Percentiles rank a stretch among this genome's conserved stretches.
phyloP scores from a whole-genome alignment of 2,888 invertebrate genomes.

The Drosophila prolongata region DNA sequence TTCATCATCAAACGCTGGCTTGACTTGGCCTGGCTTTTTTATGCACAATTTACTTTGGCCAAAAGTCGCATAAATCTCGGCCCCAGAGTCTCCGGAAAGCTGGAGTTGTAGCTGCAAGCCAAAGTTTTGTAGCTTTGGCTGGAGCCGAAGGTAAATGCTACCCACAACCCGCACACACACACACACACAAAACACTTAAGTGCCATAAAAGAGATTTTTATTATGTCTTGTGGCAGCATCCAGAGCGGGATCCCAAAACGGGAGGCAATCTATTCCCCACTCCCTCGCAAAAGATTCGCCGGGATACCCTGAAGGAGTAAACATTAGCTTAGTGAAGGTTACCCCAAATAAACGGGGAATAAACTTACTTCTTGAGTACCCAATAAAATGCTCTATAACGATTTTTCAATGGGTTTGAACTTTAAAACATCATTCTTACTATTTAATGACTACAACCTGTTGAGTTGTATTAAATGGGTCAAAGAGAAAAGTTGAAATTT shows the following conservation, averaged over 20 bases:
- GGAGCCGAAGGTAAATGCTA: conserved; percentile 67
- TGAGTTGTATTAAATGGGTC: too few species aligned
- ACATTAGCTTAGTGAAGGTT: conserved; percentile 36
- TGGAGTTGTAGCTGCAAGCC: conserved; percentile 15
- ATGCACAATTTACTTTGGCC: conserved; percentile 80
- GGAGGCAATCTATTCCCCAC: conserved; percentile 41
- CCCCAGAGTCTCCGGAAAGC: conserved; percentile 35
- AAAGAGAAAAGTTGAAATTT: too few species aligned
- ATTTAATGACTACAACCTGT: neutral
- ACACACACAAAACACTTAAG: conserved; percentile 77
- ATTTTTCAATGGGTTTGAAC: neutral
- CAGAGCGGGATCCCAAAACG: conserved; percentile 33
- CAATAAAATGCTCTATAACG: conserved; percentile 19
- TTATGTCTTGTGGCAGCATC: conserved; percentile 72
- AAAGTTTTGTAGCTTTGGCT: conserved; percentile 21
- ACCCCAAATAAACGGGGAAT: conserved; percentile 15
- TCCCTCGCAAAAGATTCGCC: conserved; percentile 1
- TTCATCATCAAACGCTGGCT: conserved; percentile 72
- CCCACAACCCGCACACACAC: conserved; percentile 72
- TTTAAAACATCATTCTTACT: neutral
- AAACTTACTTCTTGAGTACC: neutral
- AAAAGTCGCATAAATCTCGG: conserved; percentile 75
- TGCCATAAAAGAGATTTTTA: conserved; percentile 80
- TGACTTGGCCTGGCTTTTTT: conserved; percentile 66
- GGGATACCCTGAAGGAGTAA: conserved; percentile 30